These are phyloP conservation scores for Eupelmus urozonus DNA, from an alignment of 2,888 invertebrate genomes.

Conservation along the genomic window DNA sequence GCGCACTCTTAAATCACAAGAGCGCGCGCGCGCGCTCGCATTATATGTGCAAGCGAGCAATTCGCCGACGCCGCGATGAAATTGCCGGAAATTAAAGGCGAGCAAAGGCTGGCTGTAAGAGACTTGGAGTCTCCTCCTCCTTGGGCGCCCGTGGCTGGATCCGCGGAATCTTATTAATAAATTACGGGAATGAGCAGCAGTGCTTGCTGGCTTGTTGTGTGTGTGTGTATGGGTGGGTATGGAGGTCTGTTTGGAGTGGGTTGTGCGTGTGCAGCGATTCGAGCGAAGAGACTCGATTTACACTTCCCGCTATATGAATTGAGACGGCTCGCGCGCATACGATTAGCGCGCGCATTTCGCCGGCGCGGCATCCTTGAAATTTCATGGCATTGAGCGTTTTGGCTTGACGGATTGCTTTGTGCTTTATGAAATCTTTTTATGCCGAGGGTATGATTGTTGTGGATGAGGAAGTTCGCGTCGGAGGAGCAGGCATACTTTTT, in stretches of 20 bases:
- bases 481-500: too few relatives aligned
- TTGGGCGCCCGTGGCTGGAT: slow-evolving; percentile 54
- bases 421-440: too few relatives aligned
- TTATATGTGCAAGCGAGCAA: slow-evolving; percentile 34
- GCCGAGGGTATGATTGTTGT: too few relatives aligned
- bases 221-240: too few relatives aligned
- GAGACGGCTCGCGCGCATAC: slow-evolving; percentile 3
- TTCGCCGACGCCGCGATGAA: slow-evolving; percentile 57
- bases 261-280: background rate
- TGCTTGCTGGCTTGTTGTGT: background rate
- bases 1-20: slow-evolving; percentile 42
- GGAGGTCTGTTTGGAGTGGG: background rate
- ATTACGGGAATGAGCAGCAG: slow-evolving; percentile 60
- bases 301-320: slow-evolving; percentile 3
- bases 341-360: background rate
- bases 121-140: slow-evolving; percentile 23
- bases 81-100: slow-evolving; percentile 65
- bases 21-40: background rate
- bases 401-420: too few relatives aligned
- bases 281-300: slow-evolving; percentile 2
- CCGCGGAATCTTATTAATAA: slow-evolving; percentile 68
- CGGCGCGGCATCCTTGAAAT: too few relatives aligned
- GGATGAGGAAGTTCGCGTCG: too few relatives aligned
- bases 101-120: slow-evolving; percentile 52
- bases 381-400: too few relatives aligned